A percentile compares a stretch with the other conserved stretches of the same genome.
These are phyloP conservation scores for Barnardius zonarius DNA, from an alignment of 2,113 vertebrate genomes.

Conservation along the genomic window DNA sequence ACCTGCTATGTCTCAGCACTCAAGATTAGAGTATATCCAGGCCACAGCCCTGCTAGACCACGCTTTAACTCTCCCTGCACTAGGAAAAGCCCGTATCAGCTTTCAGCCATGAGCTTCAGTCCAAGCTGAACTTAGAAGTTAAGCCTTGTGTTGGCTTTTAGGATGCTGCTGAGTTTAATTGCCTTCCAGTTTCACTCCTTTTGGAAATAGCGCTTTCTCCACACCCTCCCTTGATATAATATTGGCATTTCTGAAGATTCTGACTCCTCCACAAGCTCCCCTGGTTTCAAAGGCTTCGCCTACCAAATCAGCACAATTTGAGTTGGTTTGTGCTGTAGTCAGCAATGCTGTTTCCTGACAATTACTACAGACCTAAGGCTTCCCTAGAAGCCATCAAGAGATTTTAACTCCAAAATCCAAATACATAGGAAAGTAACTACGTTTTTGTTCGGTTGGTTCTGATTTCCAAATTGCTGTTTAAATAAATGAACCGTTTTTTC, in stretches of 20 bases:
- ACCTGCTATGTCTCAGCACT: background rate
- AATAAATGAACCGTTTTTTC: conserved; percentile 40
- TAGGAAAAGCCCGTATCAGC: conserved; percentile 25
- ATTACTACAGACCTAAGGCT: background rate
- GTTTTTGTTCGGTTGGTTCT: background rate
- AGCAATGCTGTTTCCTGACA: conserved; percentile 47
- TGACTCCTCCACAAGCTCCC: background rate
- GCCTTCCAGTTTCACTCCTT: background rate
- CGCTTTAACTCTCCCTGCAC: background rate
- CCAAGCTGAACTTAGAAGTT: conserved; percentile 12
- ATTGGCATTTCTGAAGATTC: conserved; percentile 10
- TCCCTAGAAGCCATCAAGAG: background rate
- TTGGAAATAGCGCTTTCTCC: background rate
- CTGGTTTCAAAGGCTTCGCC: background rate
- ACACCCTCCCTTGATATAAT: background rate
- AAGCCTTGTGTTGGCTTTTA: background rate
- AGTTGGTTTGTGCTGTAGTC: conserved; percentile 51
- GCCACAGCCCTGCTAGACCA: background rate
- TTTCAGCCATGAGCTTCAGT: background rate
- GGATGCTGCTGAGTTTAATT: background rate
- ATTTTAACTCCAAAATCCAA: background rate
- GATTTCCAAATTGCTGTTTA: conserved; percentile 36
- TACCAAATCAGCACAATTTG: conserved; percentile 17
- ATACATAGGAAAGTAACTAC: background rate
- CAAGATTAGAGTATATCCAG: background rate